Evolutionary conservation across 2,113 vertebrate genomes (phyloP).

Genomic region (Zapus hudsonius): DNA sequence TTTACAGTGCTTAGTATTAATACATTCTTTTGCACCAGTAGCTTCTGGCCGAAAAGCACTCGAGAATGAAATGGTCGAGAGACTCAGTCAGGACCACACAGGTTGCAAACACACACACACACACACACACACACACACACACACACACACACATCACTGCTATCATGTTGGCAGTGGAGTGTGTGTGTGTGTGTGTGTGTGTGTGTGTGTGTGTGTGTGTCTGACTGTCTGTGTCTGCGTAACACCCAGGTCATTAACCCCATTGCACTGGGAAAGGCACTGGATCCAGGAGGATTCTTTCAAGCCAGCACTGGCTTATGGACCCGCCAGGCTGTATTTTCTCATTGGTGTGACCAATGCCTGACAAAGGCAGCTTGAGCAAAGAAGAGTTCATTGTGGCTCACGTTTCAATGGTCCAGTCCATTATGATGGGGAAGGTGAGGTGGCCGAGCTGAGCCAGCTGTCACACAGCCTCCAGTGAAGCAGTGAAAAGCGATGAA

Average conservation of each 20-base stretch:
- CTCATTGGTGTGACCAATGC: neutral
- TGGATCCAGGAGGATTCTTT: fast-evolving
- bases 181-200: neutral
- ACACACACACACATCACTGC: too few relatives aligned
- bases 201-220: neutral
- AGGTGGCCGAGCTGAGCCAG: neutral
- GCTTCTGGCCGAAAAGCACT: neutral
- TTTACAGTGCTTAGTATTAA: neutral
- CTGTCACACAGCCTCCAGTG: neutral
- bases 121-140: too few relatives aligned
- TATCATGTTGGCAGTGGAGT: too few relatives aligned
- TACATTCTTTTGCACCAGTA: neutral
- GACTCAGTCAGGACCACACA: too few relatives aligned
- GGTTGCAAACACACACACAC: too few relatives aligned
- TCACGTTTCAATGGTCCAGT: neutral
- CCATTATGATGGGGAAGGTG: neutral
- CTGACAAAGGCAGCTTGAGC: neutral
- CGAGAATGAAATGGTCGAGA: too few relatives aligned
- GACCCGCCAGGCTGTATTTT: neutral
- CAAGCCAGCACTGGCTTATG: neutral
- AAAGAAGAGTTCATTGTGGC: neutral
- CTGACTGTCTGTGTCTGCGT: too few relatives aligned
- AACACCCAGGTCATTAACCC: too few relatives aligned
- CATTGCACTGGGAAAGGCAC: fast-evolving
- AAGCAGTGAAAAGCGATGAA: neutral